Conservation (phyloP, 2,113 vertebrate species). For the Nannobrachium achirus region DNA sequence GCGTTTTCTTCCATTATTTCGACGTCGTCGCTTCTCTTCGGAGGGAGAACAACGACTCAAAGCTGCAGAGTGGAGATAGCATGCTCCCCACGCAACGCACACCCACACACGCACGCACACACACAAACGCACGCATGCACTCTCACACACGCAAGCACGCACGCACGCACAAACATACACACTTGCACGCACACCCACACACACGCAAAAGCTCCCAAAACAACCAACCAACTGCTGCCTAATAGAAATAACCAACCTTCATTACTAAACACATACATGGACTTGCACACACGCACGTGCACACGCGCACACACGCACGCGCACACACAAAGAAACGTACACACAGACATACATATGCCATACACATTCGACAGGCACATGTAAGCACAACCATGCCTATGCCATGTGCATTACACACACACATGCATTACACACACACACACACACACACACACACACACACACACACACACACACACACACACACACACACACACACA, state of each 20-base stretch:
- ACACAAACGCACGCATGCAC: neutral
- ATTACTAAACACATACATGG: constrained; percentile 58
- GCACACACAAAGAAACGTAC: too few species aligned
- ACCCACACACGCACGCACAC: neutral
- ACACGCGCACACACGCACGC: neutral
- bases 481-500: too few species aligned
- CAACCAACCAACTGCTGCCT: constrained; percentile 56
- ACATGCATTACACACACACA: too few species aligned
- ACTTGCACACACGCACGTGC: constrained; percentile 44
- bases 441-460: too few species aligned
- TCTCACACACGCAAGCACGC: neutral
- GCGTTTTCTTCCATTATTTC: constrained; percentile 67
- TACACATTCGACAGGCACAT: too few species aligned
- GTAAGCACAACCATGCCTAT: too few species aligned
- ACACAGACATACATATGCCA: too few species aligned
- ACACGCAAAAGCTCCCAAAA: constrained; percentile 51
- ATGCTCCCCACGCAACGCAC: constrained; percentile 51
- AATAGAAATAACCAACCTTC: constrained; percentile 66
- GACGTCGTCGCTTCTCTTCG: constrained; percentile 76
- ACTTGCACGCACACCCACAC: constrained; percentile 25
- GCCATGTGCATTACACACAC: too few species aligned
- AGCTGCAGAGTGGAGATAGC: constrained; percentile 86
- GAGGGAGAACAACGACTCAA: constrained; percentile 70
- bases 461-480: too few species aligned
- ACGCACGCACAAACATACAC: neutral